These are phyloP conservation scores for Drosophila littoralis DNA, from an alignment of 1,140 invertebrate genomes.

Conservation along the genomic window DNA sequence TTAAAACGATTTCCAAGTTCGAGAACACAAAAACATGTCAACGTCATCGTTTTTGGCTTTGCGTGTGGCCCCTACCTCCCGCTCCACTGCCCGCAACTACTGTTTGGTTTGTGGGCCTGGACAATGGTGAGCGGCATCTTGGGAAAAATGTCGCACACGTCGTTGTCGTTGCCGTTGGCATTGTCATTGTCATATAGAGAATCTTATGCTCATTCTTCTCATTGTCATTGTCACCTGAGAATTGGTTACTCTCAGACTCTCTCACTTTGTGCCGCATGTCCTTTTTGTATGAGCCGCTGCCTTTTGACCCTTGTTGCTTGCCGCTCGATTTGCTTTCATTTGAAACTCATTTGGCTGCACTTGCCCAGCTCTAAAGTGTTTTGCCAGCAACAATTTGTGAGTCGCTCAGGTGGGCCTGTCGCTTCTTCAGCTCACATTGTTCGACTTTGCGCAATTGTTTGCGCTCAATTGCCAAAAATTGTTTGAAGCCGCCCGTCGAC, in stretches of 20 bases:
- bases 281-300: conserved; percentile 6
- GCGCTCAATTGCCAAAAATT: conserved; percentile 70
- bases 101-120: conserved; percentile 23
- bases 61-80: conserved; percentile 53
- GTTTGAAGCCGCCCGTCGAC: conserved; percentile 38
- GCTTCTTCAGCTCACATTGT: conserved; percentile 34
- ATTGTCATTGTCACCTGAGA: conserved; percentile 71
- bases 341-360: conserved; percentile 76
- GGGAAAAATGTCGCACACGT: conserved; percentile 72
- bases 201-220: conserved; percentile 32
- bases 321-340: conserved; percentile 74
- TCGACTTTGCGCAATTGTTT: conserved; percentile 61
- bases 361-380: conserved; percentile 77
- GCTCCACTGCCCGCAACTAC: conserved; percentile 11
- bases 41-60: conserved; percentile 61
- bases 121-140: conserved; percentile 52
- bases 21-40: conserved; percentile 47
- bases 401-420: conserved; percentile 22
- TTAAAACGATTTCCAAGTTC: conserved; percentile 65
- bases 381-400: conserved; percentile 58
- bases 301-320: conserved; percentile 59
- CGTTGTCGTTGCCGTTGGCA: conserved; percentile 20
- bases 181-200: conserved; percentile 29
- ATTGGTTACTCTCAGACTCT: conserved; percentile 21
- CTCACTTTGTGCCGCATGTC: not conserved